These are phyloP conservation scores for Pocota personata DNA, from an alignment of 2,888 invertebrate species.

Conservation along the genomic window DNA sequence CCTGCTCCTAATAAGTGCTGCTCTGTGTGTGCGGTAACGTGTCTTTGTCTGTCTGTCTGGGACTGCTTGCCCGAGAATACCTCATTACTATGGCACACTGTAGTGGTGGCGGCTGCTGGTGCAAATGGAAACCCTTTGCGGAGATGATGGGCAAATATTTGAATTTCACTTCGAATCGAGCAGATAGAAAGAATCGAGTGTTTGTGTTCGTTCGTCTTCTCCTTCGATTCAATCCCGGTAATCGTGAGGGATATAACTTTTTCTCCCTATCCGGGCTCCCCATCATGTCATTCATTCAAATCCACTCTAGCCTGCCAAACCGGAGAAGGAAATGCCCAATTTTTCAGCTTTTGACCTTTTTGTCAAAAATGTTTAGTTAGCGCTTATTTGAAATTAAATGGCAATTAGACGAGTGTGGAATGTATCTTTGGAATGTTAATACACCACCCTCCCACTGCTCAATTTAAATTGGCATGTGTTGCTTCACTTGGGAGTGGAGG, in stretches of 20 bases:
- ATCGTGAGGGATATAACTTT: constrained; percentile 31
- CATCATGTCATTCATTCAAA: constrained; percentile 7
- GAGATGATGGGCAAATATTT: constrained; percentile 69
- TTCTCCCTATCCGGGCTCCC: not conserved
- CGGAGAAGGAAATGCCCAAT: constrained; percentile 53
- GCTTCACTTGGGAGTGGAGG: not conserved
- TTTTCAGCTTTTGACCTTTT: constrained; percentile 62
- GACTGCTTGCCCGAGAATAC: constrained; percentile 13
- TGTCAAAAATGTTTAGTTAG: constrained; percentile 34
- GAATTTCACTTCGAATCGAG: constrained; percentile 54
- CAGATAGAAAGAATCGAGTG: constrained; percentile 21
- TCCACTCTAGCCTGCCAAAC: not conserved
- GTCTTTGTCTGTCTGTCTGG: constrained; percentile 44
- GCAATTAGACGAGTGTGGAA: constrained; percentile 57
- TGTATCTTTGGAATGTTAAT: constrained; percentile 6
- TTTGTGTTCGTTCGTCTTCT: constrained; percentile 49
- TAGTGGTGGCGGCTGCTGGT: not conserved
- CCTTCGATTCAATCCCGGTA: constrained; percentile 32
- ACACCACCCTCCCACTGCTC: constrained; percentile 4
- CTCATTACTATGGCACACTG: constrained; percentile 43
- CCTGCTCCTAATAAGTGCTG: constrained; percentile 63
- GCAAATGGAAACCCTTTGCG: constrained; percentile 38
- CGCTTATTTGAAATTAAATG: constrained; percentile 59
- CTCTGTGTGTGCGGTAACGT: constrained; percentile 16
- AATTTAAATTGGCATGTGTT: constrained; percentile 65